Base-by-base conservation (phyloP, 2,888 invertebrate species). In the Metopia argyrocephala region DNA sequence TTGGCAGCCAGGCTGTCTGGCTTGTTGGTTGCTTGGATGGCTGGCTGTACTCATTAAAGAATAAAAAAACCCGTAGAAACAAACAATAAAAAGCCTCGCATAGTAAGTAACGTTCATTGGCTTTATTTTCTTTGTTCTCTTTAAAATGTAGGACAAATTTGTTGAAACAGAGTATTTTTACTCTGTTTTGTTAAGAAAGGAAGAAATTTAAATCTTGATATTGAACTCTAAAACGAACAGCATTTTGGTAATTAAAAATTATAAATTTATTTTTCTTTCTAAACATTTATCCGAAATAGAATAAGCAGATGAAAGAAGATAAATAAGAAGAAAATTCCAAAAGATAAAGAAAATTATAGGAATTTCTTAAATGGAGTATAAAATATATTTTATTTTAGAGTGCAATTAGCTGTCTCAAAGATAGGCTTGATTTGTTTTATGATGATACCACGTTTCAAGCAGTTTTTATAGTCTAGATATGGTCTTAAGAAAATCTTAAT, bases 1-100 rank as follows among this genome's bases (percentile, higher is more conserved):
- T n/a, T 56, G 27, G 78, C 56, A 74, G 78, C 74, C 81, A 81
- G 81, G 56, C 81, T 78, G 81, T 76, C 81, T 81, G 81, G 62
- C 74, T 81, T 9, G 38, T 12, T 38, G 3, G 38, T 12, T 38
- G 38, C 15, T 38, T 38, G 15, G 65, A 74, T 78, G 70, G 73
- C 81, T 81, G 81, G 57, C 69, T 81, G 38, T 73, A 50, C 73
- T 70, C 69, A 78, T 81, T 74, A 78, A 50, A 61, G 23, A 54
- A 46, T 57, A 61, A 66, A 71, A 62, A n/a, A 23, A 45, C n/a
- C 64, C 31, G 21, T 31, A 7, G 21, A 20, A 21, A 9, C 1
- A 62, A 62, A 45, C 20, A 45, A 31, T 23, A n/a, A 52, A 57
- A 64, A 64, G 50, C 56, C 46, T 46, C 20, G 38, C 15, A 15